These are phyloP conservation scores for Tribolium madens DNA, from an alignment of 1,140 invertebrate species.

Conservation along the genomic window DNA sequence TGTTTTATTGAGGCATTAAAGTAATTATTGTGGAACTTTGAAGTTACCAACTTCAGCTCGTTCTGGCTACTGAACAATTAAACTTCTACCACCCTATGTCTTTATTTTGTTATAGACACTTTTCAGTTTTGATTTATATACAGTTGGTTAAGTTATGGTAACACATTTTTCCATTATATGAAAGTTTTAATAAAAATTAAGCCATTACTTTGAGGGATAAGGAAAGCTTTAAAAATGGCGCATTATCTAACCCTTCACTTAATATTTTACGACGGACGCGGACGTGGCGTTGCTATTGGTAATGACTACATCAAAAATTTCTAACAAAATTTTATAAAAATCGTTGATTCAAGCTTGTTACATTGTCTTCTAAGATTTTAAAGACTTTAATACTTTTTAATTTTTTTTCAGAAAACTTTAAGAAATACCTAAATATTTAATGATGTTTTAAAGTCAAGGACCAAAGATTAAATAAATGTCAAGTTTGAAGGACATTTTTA, in stretches of 20 bases:
- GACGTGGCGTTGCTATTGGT: background rate
- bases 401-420: background rate
- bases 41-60: background rate
- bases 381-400: no score
- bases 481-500: no score
- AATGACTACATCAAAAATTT: background rate
- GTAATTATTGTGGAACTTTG: conserved; percentile 12
- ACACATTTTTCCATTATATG: background rate
- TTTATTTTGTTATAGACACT: background rate
- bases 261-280: background rate
- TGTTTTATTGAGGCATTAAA: conserved; percentile 19
- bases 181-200: background rate
- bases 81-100: background rate
- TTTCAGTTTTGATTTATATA: background rate
- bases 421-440: background rate
- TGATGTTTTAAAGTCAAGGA: background rate
- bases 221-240: background rate
- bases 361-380: no score
- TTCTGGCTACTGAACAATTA: conserved; percentile 10
- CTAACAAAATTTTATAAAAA: background rate
- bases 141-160: no score
- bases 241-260: background rate
- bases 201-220: background rate
- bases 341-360: background rate
- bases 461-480: background rate